These are phyloP conservation scores for Penaeus vannamei DNA, from an alignment of 1,140 invertebrate species.

Conservation along the genomic window DNA sequence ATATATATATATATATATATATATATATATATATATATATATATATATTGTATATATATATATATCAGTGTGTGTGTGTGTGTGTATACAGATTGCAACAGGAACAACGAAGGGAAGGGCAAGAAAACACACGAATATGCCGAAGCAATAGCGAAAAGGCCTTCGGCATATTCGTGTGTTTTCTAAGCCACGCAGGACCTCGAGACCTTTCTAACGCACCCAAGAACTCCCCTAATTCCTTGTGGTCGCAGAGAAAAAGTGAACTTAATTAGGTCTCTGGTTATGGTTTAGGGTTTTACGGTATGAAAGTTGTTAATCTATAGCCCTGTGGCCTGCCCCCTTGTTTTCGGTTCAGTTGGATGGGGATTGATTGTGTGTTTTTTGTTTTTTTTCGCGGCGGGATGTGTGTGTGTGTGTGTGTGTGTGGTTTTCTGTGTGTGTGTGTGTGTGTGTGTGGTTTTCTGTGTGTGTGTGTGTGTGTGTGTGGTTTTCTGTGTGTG, in stretches of 20 bases:
- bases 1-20: conserved; percentile 30
- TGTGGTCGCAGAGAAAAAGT: not conserved
- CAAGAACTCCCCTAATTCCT: too few relatives aligned
- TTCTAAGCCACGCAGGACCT: too few relatives aligned
- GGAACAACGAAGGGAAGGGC: too few relatives aligned
- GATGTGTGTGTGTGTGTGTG: not conserved
- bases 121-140: not conserved
- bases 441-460: not conserved
- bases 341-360: too few relatives aligned
- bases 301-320: too few relatives aligned
- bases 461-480: not conserved
- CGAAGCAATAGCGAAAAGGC: not conserved
- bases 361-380: not conserved
- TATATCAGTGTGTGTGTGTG: not conserved
- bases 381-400: not conserved
- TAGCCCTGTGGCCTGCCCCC: too few relatives aligned
- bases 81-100: not conserved
- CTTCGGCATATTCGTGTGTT: too few relatives aligned
- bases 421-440: not conserved
- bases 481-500: not conserved
- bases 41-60: not conserved
- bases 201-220: too few relatives aligned
- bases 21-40: conserved; percentile 30
- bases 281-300: too few relatives aligned
- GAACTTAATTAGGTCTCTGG: not conserved